These are phyloP conservation scores for Epirrhoe alternata DNA, from an alignment of 2,888 invertebrate genomes.

Conservation along the genomic window DNA sequence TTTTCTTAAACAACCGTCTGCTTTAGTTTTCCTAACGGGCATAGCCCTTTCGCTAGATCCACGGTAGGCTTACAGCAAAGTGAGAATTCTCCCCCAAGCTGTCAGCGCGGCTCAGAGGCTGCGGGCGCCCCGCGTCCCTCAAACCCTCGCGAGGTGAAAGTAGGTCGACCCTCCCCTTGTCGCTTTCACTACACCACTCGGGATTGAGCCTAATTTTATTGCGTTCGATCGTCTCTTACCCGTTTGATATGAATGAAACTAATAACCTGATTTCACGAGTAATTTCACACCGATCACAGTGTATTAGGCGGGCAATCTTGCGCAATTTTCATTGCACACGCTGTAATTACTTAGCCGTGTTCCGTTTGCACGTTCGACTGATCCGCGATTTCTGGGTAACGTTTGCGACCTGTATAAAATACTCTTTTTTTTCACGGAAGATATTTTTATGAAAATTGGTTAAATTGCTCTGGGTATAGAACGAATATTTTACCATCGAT, in stretches of 20 bases:
- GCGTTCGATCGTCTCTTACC: constrained; percentile 73
- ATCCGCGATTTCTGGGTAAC: not conserved
- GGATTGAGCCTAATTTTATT: constrained; percentile 81
- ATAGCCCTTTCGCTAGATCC: constrained; percentile 41
- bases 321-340: constrained; percentile 16
- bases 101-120: constrained; percentile 48
- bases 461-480: not conserved
- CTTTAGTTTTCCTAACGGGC: constrained; percentile 23
- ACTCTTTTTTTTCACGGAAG: not conserved
- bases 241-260: constrained; percentile 57
- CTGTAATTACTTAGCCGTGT: constrained; percentile 16
- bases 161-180: constrained; percentile 69
- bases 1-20: constrained; percentile 34
- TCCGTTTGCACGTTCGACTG: constrained; percentile 1
- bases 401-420: not conserved
- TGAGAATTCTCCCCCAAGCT: constrained; percentile 60
- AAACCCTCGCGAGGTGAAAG: constrained; percentile 55
- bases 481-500: not conserved
- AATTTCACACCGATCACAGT: constrained; percentile 43
- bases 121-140: constrained; percentile 50
- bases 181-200: constrained; percentile 71
- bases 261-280: constrained; percentile 49
- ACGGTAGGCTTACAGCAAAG: constrained; percentile 64
- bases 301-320: constrained; percentile 35
- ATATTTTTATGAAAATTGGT: not conserved